phyloP scores from a whole-genome alignment of 2,888 invertebrate genomes.

The Candidula unifasciata region DNA sequence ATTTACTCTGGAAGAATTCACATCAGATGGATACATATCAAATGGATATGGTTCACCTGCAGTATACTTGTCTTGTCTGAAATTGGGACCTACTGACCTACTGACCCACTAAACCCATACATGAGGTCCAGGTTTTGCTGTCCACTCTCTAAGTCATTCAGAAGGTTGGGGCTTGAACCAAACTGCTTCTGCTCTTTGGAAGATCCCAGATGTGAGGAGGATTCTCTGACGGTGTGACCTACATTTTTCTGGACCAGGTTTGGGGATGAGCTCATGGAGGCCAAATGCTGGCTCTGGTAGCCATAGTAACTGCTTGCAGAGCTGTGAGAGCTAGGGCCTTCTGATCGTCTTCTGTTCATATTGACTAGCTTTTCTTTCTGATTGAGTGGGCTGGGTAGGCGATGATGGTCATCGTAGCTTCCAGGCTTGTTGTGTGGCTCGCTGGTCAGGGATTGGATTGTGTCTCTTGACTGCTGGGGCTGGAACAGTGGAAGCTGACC shows the following conservation, averaged over 20 bases:
- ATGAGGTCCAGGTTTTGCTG: not conserved
- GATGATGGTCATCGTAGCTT: not conserved
- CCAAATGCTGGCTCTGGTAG: conserved; percentile 54
- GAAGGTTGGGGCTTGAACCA: conserved; percentile 56
- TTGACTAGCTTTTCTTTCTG: not conserved
- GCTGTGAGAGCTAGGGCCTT: not conserved
- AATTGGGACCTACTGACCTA: not conserved
- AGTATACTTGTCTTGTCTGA: not conserved
- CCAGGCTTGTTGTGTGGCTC: not conserved
- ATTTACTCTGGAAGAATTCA: conserved; percentile 54
- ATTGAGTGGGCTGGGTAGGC: not conserved
- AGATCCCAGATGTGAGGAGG: not conserved
- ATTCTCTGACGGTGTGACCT: conserved; percentile 45
- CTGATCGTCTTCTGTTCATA: conserved; percentile 44
- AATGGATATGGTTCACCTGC: conserved; percentile 26
- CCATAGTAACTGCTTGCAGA: not conserved
- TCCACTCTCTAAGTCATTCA: conserved; percentile 33
- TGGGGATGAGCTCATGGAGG: conserved; percentile 67
- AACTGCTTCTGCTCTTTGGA: conserved; percentile 11
- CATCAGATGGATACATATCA: conserved; percentile 55
- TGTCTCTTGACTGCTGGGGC: not conserved
- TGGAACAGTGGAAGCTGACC: not conserved
- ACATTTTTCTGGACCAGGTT: conserved; percentile 59
- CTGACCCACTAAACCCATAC: not conserved
- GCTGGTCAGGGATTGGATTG: not conserved